Evolutionary conservation across 2,113 vertebrate genomes (phyloP), one percentile per base, ranked within the genome.

Genomic region (Limnothrissa miodon): DNA sequence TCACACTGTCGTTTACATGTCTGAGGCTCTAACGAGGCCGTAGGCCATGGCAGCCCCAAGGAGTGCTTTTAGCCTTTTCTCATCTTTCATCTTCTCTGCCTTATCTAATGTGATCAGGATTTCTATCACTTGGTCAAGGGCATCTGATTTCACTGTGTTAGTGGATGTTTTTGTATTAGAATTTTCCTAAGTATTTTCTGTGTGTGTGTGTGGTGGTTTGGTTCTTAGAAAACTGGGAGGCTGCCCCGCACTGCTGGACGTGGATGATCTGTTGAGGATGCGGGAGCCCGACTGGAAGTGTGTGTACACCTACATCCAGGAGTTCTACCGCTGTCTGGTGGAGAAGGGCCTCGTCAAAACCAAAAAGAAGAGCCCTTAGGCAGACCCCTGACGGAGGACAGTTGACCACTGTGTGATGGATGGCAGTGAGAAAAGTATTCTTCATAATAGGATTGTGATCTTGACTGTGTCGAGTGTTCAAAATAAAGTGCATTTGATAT

Each of bases 231-330:
- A 93, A 88, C 94, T 97, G 94, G 96, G 96, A 44, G 97, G 97
- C 91, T 99, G 98, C 94, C 95, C 98, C 5, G 95, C 96, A 90
- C 96, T 99, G 93, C 95, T 99, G 93, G 98, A 99, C 74, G 95
- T 97, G 84, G 97, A 99, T 83, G 98, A 99, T 94, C 94, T 99
- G 93, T 94, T 99, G 91, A 95, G 96, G 93, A 97, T 99, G 96
- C 93, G 94, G 70, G 98, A 99, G 91, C 98, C 98, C 0, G 98
- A 99, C 94, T 99, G 98, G 98, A 99, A 99, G 95, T 99, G 98
- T 92, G 97, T 99, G 90, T 99, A 99, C 95, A 99, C 98, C 81
- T 99, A 99, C 96, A 96, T 99, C 93, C 98, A 99, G 94, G 98
- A 99, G 92, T 98, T 98, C 93, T 99, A 99, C 95, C 97, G 98